Evolutionary conservation across 2,797 vertebrate genomes (phyloP).

Genomic region (Iguana delicatissima): DNA sequence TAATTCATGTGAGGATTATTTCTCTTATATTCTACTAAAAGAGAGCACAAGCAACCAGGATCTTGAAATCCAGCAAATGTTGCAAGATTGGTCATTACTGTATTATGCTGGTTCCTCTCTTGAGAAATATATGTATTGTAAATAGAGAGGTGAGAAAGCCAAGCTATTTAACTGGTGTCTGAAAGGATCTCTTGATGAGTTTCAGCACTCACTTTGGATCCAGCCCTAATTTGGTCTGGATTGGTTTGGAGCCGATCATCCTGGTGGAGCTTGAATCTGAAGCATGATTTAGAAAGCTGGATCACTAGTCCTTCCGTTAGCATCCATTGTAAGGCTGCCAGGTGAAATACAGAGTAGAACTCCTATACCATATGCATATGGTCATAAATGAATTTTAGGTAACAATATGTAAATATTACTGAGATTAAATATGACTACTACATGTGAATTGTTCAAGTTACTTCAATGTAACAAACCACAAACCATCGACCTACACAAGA

Average conservation of each 20-base stretch:
- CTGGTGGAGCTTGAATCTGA: too few relatives aligned
- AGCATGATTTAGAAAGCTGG: too few relatives aligned
- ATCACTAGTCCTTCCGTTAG: too few relatives aligned
- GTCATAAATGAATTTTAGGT: too few relatives aligned
- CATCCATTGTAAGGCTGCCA: too few relatives aligned
- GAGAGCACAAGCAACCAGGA: neutral
- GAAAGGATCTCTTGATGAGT: too few relatives aligned
- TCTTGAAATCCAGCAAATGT: neutral
- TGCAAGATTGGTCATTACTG: neutral
- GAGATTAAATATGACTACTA: neutral
- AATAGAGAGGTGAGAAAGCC: neutral
- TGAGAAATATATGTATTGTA: neutral
- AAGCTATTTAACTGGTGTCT: too few relatives aligned
- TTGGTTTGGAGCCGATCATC: too few relatives aligned
- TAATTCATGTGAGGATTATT: slow-evolving; percentile 7
- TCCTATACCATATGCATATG: too few relatives aligned
- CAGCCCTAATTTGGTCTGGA: too few relatives aligned
- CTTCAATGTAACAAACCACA: neutral
- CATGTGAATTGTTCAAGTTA: neutral
- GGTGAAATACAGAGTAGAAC: too few relatives aligned
- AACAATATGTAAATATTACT: neutral
- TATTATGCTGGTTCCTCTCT: neutral
- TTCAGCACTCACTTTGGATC: too few relatives aligned
- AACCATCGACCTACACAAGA: neutral
- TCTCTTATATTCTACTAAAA: neutral